Evolutionary conservation across 1,140 invertebrate species (phyloP).

Genomic region (Coelopa frigida): DNA sequence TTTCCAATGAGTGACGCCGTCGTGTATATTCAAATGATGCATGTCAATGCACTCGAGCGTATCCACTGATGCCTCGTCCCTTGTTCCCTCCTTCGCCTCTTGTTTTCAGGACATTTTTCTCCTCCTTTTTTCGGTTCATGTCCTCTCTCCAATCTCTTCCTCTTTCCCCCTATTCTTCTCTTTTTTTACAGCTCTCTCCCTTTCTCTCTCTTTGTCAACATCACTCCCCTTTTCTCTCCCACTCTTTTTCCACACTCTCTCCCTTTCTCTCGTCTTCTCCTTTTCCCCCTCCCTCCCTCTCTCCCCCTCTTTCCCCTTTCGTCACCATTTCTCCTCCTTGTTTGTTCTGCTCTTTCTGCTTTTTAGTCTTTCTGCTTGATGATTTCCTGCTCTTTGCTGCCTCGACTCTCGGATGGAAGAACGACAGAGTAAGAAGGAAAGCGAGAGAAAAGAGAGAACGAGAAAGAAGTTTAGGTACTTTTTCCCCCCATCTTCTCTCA

Average conservation of each 20-base stretch:
- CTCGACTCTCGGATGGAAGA: no score
- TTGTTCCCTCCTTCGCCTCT: neutral
- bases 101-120: no score
- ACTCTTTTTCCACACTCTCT: neutral
- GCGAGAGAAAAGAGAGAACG: no score
- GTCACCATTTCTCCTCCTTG: neutral
- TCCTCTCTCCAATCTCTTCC: constrained; percentile 3
- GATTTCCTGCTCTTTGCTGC: constrained; percentile 13
- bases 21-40: constrained; percentile 13
- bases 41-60: constrained; percentile 16
- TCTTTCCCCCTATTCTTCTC: neutral
- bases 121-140: neutral
- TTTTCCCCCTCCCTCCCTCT: neutral
- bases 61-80: neutral
- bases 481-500: no score
- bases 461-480: no score
- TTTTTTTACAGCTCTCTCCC: neutral
- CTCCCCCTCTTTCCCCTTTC: neutral
- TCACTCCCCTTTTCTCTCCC: neutral
- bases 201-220: no score
- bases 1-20: no score
- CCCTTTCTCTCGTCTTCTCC: neutral
- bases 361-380: constrained; percentile 14
- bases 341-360: constrained; percentile 8
- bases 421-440: no score